Evolutionary conservation across 2,797 vertebrate genomes (phyloP).

Genomic region (Petrocephalus sullivani): DNA sequence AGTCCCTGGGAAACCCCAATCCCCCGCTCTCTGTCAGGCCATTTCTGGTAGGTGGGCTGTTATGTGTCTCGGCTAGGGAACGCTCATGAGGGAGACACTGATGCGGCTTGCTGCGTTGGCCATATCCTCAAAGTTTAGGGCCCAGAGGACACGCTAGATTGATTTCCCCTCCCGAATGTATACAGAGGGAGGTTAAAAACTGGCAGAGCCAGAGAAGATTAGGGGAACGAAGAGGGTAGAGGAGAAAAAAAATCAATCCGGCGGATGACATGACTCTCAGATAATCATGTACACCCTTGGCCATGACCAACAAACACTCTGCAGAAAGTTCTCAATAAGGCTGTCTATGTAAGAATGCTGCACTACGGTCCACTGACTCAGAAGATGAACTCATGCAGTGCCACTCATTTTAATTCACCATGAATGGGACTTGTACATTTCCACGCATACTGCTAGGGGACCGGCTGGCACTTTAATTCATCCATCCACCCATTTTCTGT

Average conservation of each 20-base stretch:
- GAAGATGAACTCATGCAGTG: background rate
- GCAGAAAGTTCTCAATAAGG: slow-evolving; percentile 22
- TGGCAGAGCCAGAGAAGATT: slow-evolving; percentile 18
- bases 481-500: too few species aligned
- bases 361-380: slow-evolving; percentile 9
- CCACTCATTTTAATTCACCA: background rate
- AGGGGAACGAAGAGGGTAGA: background rate
- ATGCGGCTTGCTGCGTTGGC: background rate
- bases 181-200: background rate
- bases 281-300: slow-evolving; percentile 29
- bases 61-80: background rate
- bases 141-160: background rate
- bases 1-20: background rate
- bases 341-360: slow-evolving; percentile 28
- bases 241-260: slow-evolving; percentile 27
- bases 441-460: background rate
- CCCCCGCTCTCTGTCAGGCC: background rate
- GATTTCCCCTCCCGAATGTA: slow-evolving; percentile 19
- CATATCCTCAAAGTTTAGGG: background rate
- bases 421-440: background rate
- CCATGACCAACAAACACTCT: slow-evolving; percentile 28
- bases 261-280: slow-evolving; percentile 23
- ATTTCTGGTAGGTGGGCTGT: background rate
- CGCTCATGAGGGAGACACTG: background rate
- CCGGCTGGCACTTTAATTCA: background rate